Conservation (phyloP, 2,797 vertebrate genomes). For the Morelia viridis region DNA sequence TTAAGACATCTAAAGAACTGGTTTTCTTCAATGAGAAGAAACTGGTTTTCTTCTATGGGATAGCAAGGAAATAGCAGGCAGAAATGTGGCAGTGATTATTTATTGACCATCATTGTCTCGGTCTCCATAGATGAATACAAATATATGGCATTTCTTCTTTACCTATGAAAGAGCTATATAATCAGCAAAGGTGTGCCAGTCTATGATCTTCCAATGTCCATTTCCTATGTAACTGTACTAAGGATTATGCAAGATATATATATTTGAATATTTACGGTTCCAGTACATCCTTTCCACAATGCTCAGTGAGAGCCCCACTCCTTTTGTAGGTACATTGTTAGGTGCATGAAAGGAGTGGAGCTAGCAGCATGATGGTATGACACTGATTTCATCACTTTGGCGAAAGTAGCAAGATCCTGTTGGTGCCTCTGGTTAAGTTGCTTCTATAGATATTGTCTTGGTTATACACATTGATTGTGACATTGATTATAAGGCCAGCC, state of each 20-base stretch:
- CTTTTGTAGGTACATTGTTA: too few relatives aligned
- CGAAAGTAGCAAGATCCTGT: neutral
- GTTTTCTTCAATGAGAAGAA: too few relatives aligned
- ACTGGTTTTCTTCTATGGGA: neutral
- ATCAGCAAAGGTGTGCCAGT: neutral
- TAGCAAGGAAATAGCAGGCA: conserved; percentile 2
- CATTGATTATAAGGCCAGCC: neutral
- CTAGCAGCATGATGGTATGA: neutral
- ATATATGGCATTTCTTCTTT: neutral
- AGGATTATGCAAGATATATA: too few relatives aligned
- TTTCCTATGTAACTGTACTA: neutral
- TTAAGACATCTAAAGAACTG: conserved; percentile 7
- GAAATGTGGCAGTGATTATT: neutral
- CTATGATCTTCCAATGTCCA: neutral
- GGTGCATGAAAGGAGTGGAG: neutral
- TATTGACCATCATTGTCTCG: neutral
- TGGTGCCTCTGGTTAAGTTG: neutral
- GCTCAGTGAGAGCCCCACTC: too few relatives aligned
- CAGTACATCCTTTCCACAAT: too few relatives aligned
- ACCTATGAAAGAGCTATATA: neutral
- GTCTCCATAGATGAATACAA: neutral
- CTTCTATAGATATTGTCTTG: neutral
- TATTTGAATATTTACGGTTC: too few relatives aligned
- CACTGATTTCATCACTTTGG: neutral
- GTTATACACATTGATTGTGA: neutral